Conservation (phyloP, 2,113 vertebrate genomes). For the Cervus canadensis region DNA sequence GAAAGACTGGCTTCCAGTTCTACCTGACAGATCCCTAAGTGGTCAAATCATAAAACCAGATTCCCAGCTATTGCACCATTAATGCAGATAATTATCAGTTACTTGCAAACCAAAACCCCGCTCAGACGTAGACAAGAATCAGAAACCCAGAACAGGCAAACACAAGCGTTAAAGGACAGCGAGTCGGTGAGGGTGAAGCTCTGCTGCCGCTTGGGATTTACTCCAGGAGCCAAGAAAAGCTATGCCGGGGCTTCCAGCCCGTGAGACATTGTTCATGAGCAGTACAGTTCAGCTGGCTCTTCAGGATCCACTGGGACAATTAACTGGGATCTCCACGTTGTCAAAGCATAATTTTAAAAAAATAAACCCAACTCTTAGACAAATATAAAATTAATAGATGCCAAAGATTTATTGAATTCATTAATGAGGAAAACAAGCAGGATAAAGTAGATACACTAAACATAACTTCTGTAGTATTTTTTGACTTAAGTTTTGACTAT, state of each 20-base stretch:
- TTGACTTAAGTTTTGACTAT: background rate
- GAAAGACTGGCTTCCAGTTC: background rate
- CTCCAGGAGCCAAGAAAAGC: background rate
- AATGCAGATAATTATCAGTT: background rate
- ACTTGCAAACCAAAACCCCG: background rate
- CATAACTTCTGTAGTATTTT: background rate
- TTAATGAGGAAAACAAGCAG: background rate
- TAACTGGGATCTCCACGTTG: background rate
- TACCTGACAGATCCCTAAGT: background rate
- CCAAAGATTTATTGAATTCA: background rate
- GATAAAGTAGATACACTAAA: background rate
- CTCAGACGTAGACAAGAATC: background rate
- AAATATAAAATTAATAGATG: background rate
- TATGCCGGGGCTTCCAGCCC: background rate
- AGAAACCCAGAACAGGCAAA: background rate
- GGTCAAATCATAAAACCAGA: background rate
- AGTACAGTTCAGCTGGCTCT: background rate
- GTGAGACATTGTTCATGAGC: accelerated
- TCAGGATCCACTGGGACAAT: background rate
- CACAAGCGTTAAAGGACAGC: background rate
- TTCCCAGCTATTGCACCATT: background rate
- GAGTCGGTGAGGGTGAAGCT: background rate
- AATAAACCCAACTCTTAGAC: background rate
- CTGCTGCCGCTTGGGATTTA: background rate
- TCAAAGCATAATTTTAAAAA: slow-evolving; percentile 20